These are phyloP conservation scores for Galbula dea DNA, from an alignment of 2,113 vertebrate genomes.

Conservation along the genomic window DNA sequence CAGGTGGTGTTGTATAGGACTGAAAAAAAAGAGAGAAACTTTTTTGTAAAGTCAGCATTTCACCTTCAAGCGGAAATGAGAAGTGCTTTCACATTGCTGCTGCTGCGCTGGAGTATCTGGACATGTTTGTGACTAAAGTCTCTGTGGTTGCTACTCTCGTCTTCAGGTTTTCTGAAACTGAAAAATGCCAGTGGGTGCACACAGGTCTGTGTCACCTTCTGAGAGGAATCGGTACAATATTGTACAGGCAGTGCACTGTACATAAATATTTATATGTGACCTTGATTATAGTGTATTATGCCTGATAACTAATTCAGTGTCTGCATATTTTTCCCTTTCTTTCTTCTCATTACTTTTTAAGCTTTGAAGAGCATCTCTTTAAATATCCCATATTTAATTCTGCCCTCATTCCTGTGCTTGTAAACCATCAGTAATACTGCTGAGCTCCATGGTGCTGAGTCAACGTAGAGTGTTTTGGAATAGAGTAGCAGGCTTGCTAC, in stretches of 20 bases:
- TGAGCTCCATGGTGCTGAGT: neutral
- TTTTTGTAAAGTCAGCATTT: conserved; percentile 76
- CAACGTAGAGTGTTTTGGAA: neutral
- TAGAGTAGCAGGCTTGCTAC: neutral
- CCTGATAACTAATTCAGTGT: neutral
- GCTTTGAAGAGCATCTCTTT: neutral
- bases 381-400: neutral
- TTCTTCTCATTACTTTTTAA: neutral
- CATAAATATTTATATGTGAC: neutral
- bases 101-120: neutral
- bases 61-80: conserved; percentile 41
- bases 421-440: neutral
- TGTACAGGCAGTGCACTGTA: neutral
- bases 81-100: neutral
- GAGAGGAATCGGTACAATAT: neutral
- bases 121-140: neutral
- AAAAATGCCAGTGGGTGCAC: neutral
- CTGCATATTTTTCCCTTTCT: neutral
- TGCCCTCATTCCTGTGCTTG: neutral
- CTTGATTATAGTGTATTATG: neutral
- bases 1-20: conserved; percentile 77
- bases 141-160: neutral
- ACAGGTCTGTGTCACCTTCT: neutral
- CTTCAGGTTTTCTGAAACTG: conserved; percentile 25
- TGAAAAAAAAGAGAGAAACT: conserved; percentile 40